Conservation (phyloP, 2,113 vertebrate species). For the Oreocharis arfaki region DNA sequence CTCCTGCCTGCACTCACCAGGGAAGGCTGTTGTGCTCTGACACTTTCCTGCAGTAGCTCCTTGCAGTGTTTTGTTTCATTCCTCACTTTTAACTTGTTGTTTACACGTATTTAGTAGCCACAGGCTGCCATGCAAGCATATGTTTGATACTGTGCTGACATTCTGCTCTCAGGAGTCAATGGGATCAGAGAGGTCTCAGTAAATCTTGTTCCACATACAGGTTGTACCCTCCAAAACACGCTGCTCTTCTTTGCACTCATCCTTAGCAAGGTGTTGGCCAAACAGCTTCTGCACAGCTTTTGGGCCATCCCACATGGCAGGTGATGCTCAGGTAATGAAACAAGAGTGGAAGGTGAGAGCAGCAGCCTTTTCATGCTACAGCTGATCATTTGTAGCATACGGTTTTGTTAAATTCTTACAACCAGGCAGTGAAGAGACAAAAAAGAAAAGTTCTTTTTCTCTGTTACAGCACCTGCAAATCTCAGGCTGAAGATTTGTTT, state of each 20-base stretch:
- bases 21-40: background rate
- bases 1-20: background rate
- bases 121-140: background rate
- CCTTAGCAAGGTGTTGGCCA: background rate
- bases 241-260: background rate
- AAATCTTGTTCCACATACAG: background rate
- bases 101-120: background rate
- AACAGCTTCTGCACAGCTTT: background rate
- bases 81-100: background rate
- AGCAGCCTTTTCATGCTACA: background rate
- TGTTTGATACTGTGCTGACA: background rate
- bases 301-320: background rate
- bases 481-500: conserved; percentile 19
- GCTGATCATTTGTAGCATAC: background rate
- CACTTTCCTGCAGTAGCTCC: background rate
- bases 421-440: background rate
- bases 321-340: background rate
- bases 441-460: background rate
- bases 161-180: accelerated
- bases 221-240: background rate
- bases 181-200: background rate
- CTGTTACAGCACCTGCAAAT: background rate
- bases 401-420: background rate
- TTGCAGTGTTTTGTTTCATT: background rate
- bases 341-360: background rate